phyloP scores from a whole-genome alignment of 37 sponge, comb jelly and placozoan genomes.

The Dysidea cf. avara region DNA sequence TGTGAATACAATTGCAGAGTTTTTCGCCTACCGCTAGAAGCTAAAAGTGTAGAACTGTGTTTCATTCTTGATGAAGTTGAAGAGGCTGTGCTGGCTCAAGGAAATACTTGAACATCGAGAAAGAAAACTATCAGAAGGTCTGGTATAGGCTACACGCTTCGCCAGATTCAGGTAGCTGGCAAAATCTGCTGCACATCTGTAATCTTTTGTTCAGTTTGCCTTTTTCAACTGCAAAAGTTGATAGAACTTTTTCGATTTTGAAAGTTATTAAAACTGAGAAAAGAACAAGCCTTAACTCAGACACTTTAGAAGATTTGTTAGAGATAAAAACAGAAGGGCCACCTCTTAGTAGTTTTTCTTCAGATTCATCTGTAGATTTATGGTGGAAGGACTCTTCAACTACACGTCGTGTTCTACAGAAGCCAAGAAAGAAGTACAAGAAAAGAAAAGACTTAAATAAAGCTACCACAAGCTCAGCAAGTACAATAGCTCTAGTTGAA shows the following conservation, averaged over 20 bases:
- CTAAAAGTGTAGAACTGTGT: constrained; percentile 22
- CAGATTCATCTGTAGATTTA: constrained; percentile 15
- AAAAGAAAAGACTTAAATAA: too few species aligned
- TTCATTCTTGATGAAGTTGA: constrained; percentile 43
- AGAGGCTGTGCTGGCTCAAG: constrained; percentile 29
- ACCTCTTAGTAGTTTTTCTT: constrained; percentile 1
- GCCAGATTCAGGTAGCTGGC: constrained; percentile 37
- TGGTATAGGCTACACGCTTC: constrained; percentile 49
- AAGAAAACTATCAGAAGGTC: constrained; percentile 32
- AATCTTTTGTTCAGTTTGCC: constrained; percentile 35
- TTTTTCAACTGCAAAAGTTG: constrained; percentile 37
- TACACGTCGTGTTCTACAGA: constrained; percentile 4
- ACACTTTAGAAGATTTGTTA: constrained; percentile 24
- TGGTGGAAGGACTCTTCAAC: constrained; percentile 32
- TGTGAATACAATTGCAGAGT: too few species aligned
- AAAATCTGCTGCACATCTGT: constrained; percentile 25
- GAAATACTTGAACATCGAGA: constrained; percentile 20
- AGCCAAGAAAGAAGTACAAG: constrained; percentile 35
- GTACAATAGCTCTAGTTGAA: too few species aligned
- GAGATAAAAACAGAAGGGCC: constrained; percentile 34
- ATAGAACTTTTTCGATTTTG: constrained; percentile 31
- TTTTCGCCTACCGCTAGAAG: constrained; percentile 37
- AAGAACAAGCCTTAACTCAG: constrained; percentile 8
- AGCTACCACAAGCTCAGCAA: too few species aligned
- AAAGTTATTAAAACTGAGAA: constrained; percentile 36